phyloP scores from a whole-genome alignment of 2,888 invertebrate genomes.

The Cephus rjabovi region DNA sequence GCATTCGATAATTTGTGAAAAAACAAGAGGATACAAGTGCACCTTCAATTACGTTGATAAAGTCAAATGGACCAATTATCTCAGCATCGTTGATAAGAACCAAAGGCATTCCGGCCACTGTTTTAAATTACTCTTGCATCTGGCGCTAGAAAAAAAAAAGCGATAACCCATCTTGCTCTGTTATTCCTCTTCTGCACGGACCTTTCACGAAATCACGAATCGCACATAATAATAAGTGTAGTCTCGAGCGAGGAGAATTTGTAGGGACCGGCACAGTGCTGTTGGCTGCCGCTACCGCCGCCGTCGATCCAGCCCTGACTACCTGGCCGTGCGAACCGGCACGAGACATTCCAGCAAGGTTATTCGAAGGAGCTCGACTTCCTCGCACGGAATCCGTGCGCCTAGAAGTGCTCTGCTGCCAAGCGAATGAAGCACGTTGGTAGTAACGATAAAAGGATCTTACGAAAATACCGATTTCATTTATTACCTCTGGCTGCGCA shows the following conservation, averaged over 20 bases:
- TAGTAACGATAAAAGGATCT: not conserved
- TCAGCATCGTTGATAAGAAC: not conserved
- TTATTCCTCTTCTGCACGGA: not conserved
- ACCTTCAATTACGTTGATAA: not conserved
- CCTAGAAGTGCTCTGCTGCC: not conserved
- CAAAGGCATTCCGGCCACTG: not conserved
- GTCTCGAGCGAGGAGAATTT: not conserved
- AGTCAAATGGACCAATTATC: not conserved
- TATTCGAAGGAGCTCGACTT: constrained; percentile 1
- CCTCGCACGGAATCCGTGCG: not conserved
- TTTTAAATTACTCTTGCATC: not conserved
- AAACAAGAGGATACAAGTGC: not conserved
- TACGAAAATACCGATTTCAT: not conserved
- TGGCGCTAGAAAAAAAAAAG: not conserved
- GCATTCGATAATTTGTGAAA: not conserved
- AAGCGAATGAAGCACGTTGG: not conserved
- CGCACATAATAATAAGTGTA: not conserved
- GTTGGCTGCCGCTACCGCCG: not conserved
- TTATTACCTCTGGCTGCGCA: not conserved
- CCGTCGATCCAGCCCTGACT: not conserved
- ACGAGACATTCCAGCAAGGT: constrained; percentile 6
- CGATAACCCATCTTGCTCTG: not conserved
- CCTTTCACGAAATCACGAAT: not conserved
- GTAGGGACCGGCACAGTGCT: not conserved
- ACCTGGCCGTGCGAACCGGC: constrained; percentile 5